Evolutionary conservation across 2,113 vertebrate genomes (phyloP).

Genomic region (Ictalurus punctatus): DNA sequence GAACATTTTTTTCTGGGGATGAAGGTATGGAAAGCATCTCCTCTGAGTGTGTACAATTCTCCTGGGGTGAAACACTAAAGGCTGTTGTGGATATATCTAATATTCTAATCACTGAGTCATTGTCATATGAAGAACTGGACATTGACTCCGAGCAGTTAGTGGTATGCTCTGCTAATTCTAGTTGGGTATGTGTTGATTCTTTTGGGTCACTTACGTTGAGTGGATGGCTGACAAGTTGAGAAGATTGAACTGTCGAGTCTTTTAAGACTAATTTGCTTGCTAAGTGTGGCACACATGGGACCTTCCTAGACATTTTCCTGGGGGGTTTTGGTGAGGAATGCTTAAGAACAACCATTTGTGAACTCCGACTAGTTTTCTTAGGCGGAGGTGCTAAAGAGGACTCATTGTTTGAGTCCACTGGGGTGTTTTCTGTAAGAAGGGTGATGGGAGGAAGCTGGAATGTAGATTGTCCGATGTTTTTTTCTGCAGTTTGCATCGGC

Average conservation of each 20-base stretch:
- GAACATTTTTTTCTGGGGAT: constrained; percentile 23
- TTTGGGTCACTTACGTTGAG: constrained; percentile 32
- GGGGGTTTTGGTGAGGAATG: constrained; percentile 77
- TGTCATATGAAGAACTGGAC: constrained; percentile 47
- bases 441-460: constrained; percentile 41
- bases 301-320: constrained; percentile 76
- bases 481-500: constrained; percentile 27
- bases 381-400: constrained; percentile 63
- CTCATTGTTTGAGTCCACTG: constrained; percentile 66
- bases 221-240: constrained; percentile 34
- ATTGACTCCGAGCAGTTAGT: constrained; percentile 45
- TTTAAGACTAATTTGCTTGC: constrained; percentile 30
- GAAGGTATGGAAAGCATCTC: constrained; percentile 20
- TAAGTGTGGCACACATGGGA: constrained; percentile 31
- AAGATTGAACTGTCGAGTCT: constrained; percentile 29
- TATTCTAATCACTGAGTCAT: constrained; percentile 29
- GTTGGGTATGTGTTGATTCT: constrained; percentile 54
- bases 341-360: constrained; percentile 77
- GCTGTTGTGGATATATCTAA: constrained; percentile 30
- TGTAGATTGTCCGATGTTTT: constrained; percentile 33
- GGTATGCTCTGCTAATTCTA: constrained; percentile 45
- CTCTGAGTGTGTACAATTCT: constrained; percentile 34
- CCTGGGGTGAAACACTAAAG: constrained; percentile 22
- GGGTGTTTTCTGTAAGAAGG: constrained; percentile 52
- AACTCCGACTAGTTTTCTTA: constrained; percentile 71